Evolutionary conservation across 2,888 invertebrate species (phyloP), one percentile per base, ranked within the genome.

Genomic region (Acleris laterana): DNA sequence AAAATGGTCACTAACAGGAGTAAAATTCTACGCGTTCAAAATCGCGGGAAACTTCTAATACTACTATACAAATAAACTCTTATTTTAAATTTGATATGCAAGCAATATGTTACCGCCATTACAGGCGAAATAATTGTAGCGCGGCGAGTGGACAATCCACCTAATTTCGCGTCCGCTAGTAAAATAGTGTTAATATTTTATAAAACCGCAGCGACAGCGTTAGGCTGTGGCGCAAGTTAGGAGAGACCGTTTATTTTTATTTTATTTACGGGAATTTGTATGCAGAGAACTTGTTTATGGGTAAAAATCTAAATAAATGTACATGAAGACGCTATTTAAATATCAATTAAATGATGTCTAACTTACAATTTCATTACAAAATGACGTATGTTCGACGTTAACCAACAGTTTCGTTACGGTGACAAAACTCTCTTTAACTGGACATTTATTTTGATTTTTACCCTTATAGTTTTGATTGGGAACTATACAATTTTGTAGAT

Each of bases 141-240:
- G 62, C 62, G 68, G 69, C 69, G 58, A 72, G 74, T 77, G 81
- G 83, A 83, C 82, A 81, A 77, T 77, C 74, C 75, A 78, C 79
- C 82, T 83, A 84, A 85, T 87, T 84, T 82, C 75, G 69, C 73
- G 81, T 74, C 72, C 72, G 77, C 78, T 77, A 74, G 79, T 83
- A 80, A 83, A 84, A 79, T 77, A 75, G 72, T 72, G 71, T 85
- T 80, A 77, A 84, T 88, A 87, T 82, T 85, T 85, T 77, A 86
- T 78, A 74, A 68, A 38, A 73, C 79, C 76, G 74, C 81, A 79
- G 71, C 75, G 69, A 61, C 69, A 67, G 70, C 66, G 72, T 72
- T 68, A 57, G 64, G 57, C 64, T 68, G 42, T 62, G 64, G 71
- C 28, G 7, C 62, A 69, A 74, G 69, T 68, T 13, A 61, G 5